Conservation (phyloP, 2,888 invertebrate species). For the Chesias legatella region DNA sequence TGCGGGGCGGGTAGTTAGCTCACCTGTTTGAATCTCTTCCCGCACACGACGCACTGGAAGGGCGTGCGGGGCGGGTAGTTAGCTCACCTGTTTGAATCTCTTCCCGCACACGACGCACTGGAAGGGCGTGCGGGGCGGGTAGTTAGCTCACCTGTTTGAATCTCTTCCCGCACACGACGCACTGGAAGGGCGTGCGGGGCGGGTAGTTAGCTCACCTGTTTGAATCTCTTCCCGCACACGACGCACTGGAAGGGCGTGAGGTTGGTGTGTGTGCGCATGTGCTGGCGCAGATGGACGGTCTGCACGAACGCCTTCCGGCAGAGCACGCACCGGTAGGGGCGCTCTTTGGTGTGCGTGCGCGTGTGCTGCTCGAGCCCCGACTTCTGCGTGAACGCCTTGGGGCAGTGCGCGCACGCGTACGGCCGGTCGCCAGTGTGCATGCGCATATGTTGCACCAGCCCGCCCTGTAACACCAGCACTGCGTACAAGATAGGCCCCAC, state of each 20-base stretch:
- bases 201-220: not conserved
- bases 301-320: conserved; percentile 68
- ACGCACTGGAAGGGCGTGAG: conserved; percentile 67
- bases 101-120: too few relatives aligned
- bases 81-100: too few relatives aligned
- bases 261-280: conserved; percentile 71
- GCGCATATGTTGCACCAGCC: conserved; percentile 61
- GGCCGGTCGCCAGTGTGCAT: conserved; percentile 67
- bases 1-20: too few relatives aligned
- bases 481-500: not conserved
- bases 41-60: too few relatives aligned
- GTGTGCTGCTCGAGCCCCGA: conserved; percentile 69
- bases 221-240: conserved; percentile 50
- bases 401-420: conserved; percentile 59
- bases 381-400: conserved; percentile 70
- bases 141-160: too few relatives aligned
- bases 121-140: too few relatives aligned
- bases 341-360: conserved; percentile 60
- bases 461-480: conserved; percentile 40
- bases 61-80: too few relatives aligned
- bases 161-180: too few relatives aligned
- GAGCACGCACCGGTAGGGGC: conserved; percentile 54
- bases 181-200: not conserved
- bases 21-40: too few relatives aligned
- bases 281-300: conserved; percentile 62